Base-by-base conservation (phyloP, 2,888 invertebrate species). In the Lomographa bimaculata region DNA sequence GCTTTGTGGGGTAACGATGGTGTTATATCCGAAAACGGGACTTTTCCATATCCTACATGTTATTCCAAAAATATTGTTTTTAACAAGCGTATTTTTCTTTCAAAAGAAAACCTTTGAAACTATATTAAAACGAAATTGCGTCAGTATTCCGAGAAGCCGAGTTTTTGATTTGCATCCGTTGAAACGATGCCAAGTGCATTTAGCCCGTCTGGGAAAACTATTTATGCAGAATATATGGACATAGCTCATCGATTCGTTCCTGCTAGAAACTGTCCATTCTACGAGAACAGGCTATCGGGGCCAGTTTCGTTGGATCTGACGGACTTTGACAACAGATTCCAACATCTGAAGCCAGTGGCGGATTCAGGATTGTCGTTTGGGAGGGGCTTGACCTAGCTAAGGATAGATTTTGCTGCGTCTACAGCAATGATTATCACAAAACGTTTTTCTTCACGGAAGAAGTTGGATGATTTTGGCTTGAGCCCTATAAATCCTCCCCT, bases 1-100 rank as follows among this genome's bases (percentile, higher is more conserved):
- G 68, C 73, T 74, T 70, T 70, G 68, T 65, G 71, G 73, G 74
- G 76, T 75, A 79, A 75, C 71, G 77, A 66, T 65, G 68, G 64
- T 67, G 75, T 75, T 72, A 78, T 75, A 3, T 14, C 14, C 4
- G 4, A 14, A 14, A 14, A 14, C 14, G n/a, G n/a, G n/a, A 14
- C 2, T 14, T 14, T 14, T 14, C 14, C 14, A 14, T 14, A 14
- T 3, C n/a, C 14, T 14, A 14, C 14, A 14, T 3, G 14, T 14
- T 14, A 14, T 4, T 14, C 14, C 14, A 3, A 4, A n/a, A 14
- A 14, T 14, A 14, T n/a, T n/a, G n/a, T n/a, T n/a, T n/a, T n/a
- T n/a, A n/a, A n/a, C n/a, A n/a, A n/a, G n/a, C n/a, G n/a, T 44
- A 43, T 51, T 49, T 45, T 47, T 52, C 46, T 50, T 47, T 47